Evolutionary conservation across 2,888 invertebrate species (phyloP), one percentile per base, ranked within the genome.

Genomic region (Thymelicus acteon): DNA sequence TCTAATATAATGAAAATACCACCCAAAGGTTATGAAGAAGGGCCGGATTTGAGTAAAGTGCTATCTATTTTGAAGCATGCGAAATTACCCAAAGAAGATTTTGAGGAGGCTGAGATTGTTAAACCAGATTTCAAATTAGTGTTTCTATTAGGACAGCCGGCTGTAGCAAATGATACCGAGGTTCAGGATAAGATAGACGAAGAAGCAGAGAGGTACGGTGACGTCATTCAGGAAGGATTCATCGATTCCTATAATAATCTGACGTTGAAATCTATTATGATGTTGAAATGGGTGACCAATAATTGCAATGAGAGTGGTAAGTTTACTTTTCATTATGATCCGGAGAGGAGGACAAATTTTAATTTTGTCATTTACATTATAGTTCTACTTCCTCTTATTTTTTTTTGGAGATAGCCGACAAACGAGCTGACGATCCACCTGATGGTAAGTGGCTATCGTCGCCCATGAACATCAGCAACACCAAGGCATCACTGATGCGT

Each of bases 181-280:
- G 90, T 95, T 0, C 94, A 97, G 91, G 93, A 91, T 72, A 94
- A 94, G 71, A 95, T 97, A 39, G 93, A 95, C 60, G 95, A 95
- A 57, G 97, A 98, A 84, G 95, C 95, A 31, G 91, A 94, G 2
- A 92, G 91, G 67, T 96, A 96, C 81, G 95, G 96, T 24, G 98
- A 98, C 85, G 94, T 98, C 12, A 96, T 98, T 66, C 97, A 98
- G 87, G 97, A 97, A 83, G 95, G 95, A 58, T 98, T 98, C 83
- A 86, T 96, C 52, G 98, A 98, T 85, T 96, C 97, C 0, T 98
- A 98, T 83, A 97, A 97, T 85, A 98, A 98, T 94, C 93, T 98
- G 75, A 98, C 98, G 0, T 82, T 98, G 39, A 98, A 98, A 84
- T 97, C 97, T 60, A 95, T 97, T 12, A 96, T 97, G 95, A 95